Evolutionary conservation across 2,888 invertebrate species (phyloP), one percentile per base, ranked within the genome.

Genomic region (Aporophyla nigra): DNA sequence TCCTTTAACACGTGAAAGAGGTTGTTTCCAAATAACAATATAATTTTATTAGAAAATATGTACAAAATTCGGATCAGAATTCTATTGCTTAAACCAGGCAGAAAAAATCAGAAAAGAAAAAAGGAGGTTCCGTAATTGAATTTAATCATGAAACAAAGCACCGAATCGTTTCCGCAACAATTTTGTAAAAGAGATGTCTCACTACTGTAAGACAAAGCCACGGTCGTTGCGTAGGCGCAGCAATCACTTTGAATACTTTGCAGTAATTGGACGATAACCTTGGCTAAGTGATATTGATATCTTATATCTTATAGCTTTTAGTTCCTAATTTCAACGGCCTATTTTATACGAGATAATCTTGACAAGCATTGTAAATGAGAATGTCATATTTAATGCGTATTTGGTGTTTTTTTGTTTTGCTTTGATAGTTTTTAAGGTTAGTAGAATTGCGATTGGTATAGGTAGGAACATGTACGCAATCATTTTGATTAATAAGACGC

Each of bases 181-280:
- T 63, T 82, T 76, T 85, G 78, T 71, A 66, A 78, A 76, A 83
- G 74, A 83, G 84, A 92, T 91, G 93, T 92, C 90, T 91, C 89
- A 86, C 86, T 88, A 79, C 84, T 76, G 71, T 82, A 86, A 92
- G 90, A 91, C 90, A 90, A 91, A 89, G 80, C 85, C 83, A 80
- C 74, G 83, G 77, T 74, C 82, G 76, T 90, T 91, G 88, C 90
- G 74, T 72, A 77, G 86, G 84, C 90, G 92, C 78, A 49, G 83
- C 84, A 89, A 88, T 90, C 85, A 82, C 78, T 88, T 88, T 76
- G 83, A 80, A 79, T 61, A 74, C 46, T 53, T 40, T 63, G 71
- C 81, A 83, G 82, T 73, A 85, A 73, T 83, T 76, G 67, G 53
- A 78, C 61, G 70, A 73, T 84, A 87, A 89, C 91, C 92, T 92